phyloP scores from a whole-genome alignment of 2,888 invertebrate genomes.

The Crossocerus cetratus region DNA sequence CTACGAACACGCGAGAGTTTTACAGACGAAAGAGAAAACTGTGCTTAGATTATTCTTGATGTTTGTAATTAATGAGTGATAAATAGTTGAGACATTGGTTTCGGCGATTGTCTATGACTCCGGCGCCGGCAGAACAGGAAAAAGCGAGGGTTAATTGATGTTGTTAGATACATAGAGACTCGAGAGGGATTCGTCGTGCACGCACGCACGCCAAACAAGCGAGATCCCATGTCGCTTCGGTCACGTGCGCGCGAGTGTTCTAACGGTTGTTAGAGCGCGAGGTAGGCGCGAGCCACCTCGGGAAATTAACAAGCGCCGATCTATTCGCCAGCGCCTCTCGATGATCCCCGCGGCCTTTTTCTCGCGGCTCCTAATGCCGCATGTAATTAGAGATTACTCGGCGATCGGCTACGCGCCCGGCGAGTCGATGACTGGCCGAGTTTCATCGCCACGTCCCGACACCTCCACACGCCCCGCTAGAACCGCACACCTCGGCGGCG shows the following conservation, averaged over 20 bases:
- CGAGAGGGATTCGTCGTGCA: not conserved
- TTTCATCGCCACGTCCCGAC: not conserved
- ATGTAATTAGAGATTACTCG: conserved; percentile 7
- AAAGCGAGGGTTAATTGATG: not conserved
- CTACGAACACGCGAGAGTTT: too few relatives aligned
- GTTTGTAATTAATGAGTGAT: too few relatives aligned
- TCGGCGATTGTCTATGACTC: too few relatives aligned
- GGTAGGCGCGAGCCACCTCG: not conserved
- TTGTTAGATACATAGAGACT: not conserved
- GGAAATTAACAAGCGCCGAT: not conserved
- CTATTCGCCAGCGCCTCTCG: not conserved
- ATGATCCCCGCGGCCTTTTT: not conserved
- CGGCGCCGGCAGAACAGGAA: not conserved
- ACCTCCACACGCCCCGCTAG: not conserved
- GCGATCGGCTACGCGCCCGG: not conserved
- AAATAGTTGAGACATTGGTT: too few relatives aligned
- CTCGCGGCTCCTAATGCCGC: conserved; percentile 2
- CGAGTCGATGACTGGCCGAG: not conserved
- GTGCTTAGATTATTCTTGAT: too few relatives aligned
- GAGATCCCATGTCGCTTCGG: conserved; percentile 4
- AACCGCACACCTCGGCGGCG: too few relatives aligned
- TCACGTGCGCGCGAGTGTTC: conserved; percentile 26
- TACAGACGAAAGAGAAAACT: too few relatives aligned
- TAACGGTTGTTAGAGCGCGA: conserved; percentile 25
- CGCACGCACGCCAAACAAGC: not conserved